Evolutionary conservation across 2,113 vertebrate species (phyloP), one percentile per base, ranked within the genome.

Genomic region (Plecotus auritus): DNA sequence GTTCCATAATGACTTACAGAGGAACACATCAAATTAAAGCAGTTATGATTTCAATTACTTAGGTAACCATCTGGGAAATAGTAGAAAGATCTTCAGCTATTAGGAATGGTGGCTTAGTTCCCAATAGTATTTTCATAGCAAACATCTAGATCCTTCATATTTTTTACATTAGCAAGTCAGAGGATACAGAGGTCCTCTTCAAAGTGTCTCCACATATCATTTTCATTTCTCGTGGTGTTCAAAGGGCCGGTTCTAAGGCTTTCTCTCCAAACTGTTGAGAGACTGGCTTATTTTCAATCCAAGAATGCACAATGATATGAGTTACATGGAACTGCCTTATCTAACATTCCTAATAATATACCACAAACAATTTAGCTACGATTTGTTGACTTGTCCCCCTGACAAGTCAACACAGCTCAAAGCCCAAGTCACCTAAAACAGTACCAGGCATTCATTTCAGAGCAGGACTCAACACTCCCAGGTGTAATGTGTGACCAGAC

Each of bases 281-380:
- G 90, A 76, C 83, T 54, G 77, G 88, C 84, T 96, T 94, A 95
- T 96, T 96, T 97, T 93, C 85, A 90, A 42, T 93, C 92, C 78
- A 94, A 97, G 95, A 92, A 95, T 95, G 76, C 42, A 69, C 35
- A 77, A 81, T 77, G 93, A 97, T 94, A 96, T 92, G 85, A 74
- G 72, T 56, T 94, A 82, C 92, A 96, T 85, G 93, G 67, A 92
- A 86, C 35, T 40, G 40, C 82, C 81, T 97, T 97, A 97, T 96
- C 96, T 97, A 82, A 84, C 84, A 94, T 96, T 96, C 93, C 95
- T 97, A 97, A 94, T 96, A 97, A 96, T 83, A 97, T 59, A 92
- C 77, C 93, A 84, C 85, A 90, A 88, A 92, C 88, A 92, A 95
- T 88, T 95, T 85, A 96, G 88, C 96, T 85, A 82, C 84, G 73